Evolutionary conservation across 2,888 invertebrate species (phyloP), one percentile per base, ranked within the genome.

Genomic region (Neoaliturus tenellus): DNA sequence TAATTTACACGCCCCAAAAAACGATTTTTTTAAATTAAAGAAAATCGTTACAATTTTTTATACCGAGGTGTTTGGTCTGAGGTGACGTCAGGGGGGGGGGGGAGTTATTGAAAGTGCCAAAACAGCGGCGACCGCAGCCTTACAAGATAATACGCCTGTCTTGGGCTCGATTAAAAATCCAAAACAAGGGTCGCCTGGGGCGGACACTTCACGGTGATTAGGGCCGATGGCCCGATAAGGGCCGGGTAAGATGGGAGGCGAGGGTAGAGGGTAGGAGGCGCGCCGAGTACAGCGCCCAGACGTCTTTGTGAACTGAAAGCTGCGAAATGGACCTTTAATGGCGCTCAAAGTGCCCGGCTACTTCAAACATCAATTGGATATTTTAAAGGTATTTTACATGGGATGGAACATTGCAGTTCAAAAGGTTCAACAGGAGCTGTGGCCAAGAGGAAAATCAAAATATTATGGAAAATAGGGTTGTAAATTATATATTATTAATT

Each of bases 241-340:
- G 28, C 28, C 41, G 28, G 35, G 55, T 55, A 78, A 78, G 78
- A 78, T 55, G 78, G 48, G 2, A 51, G 78, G 48, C 48, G 39
- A 75, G 75, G 75, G 75, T 71, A 39, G 25, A 23, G n/a, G 23
- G 48, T 78, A 28, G 23, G 23, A 25, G 51, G 28, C 17, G 20
- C 41, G 69, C 33, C 10, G 14, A n/a, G n/a, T n/a, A n/a, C n/a
- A n/a, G n/a, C n/a, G n/a, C 69, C 10, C 8, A 5, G 41, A 35
- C 25, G 75, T 33, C 51, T 75, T 78, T 78, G 78, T 55, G 35
- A 3, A 8, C 44, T 75, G 75, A 75, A 75, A 75, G 75, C 48
- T 48, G 55, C 78, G 75, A 75, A 75, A 75, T 75, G 75, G 75
- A 75, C 75, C 75, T 78, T 78, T 78, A 78, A 33, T 35, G 78